A percentile compares a stretch with the other conserved stretches of the same genome.
phyloP scores from a whole-genome alignment of 2,113 vertebrate genomes.

The Caranx melampygus region DNA sequence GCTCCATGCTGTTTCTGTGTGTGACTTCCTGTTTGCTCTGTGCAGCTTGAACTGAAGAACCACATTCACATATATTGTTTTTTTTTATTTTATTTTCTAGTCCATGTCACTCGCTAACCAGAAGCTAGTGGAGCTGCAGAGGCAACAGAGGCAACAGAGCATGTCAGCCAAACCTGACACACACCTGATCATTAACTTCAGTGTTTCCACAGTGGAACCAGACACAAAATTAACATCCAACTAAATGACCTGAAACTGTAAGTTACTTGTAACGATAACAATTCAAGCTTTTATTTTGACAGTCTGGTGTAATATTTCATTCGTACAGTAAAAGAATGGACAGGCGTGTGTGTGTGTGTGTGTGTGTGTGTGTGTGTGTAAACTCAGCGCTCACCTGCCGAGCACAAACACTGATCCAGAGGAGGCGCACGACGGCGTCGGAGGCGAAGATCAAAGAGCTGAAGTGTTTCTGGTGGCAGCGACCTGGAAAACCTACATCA shows the following conservation, averaged over 20 bases:
- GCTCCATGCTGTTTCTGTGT: no score
- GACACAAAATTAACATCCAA: no score
- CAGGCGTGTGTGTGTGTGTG: background rate
- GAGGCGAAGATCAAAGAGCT: constrained; percentile 42
- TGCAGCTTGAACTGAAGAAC: no score
- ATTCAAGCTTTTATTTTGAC: background rate
- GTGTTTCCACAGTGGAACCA: no score
- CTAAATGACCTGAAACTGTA: background rate
- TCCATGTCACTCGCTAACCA: no score
- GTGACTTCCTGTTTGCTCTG: no score
- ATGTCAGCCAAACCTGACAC: no score
- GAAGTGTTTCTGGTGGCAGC: background rate
- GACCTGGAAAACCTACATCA: constrained; percentile 36
- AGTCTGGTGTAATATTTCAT: background rate
- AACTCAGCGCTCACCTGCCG: background rate
- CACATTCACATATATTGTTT: no score
- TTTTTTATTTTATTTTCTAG: no score
- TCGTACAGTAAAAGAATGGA: background rate
- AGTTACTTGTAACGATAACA: background rate
- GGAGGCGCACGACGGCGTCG: background rate
- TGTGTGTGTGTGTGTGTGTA: constrained; percentile 23
- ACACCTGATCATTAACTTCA: no score
- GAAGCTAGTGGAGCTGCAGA: no score
- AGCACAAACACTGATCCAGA: constrained; percentile 34
- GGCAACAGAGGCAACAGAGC: no score